Conservation (phyloP, 2,888 invertebrate genomes). For the Thera britannica region DNA sequence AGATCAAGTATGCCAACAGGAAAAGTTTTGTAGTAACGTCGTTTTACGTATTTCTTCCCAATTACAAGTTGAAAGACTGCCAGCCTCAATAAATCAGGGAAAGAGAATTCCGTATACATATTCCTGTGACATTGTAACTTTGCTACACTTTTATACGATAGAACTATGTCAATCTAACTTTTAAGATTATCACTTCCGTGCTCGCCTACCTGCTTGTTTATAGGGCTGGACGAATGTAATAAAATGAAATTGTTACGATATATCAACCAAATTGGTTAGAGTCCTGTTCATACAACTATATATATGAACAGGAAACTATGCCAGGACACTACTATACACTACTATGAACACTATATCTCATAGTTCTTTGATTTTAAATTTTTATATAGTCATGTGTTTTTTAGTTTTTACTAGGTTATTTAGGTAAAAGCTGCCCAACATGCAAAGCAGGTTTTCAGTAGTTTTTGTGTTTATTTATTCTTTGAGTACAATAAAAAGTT, state of each 20-base stretch:
- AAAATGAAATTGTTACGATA: slow-evolving; percentile 38
- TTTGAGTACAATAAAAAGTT: no score
- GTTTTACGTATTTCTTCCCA: slow-evolving; percentile 69
- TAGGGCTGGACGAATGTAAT: slow-evolving; percentile 56
- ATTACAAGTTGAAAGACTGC: slow-evolving; percentile 76
- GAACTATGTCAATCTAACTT: slow-evolving; percentile 83
- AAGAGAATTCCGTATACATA: slow-evolving; percentile 53
- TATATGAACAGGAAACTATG: no score
- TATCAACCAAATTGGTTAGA: slow-evolving; percentile 26
- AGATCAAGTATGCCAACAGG: slow-evolving; percentile 26
- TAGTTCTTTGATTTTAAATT: no score
- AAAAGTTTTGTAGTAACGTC: slow-evolving; percentile 58
- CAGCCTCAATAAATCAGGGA: slow-evolving; percentile 70
- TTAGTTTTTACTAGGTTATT: no score
- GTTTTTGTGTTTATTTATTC: no score
- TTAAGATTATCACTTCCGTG: slow-evolving; percentile 80
- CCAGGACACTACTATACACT: no score
- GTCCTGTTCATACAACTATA: not conserved
- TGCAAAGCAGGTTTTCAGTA: no score
- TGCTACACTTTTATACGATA: slow-evolving; percentile 71
- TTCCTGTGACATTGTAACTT: slow-evolving; percentile 73
- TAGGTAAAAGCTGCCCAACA: no score
- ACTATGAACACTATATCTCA: no score
- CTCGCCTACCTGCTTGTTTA: slow-evolving; percentile 69
- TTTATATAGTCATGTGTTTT: no score